These are phyloP conservation scores for Aspidiotus destructor DNA, from an alignment of 2,888 invertebrate species.

Conservation along the genomic window DNA sequence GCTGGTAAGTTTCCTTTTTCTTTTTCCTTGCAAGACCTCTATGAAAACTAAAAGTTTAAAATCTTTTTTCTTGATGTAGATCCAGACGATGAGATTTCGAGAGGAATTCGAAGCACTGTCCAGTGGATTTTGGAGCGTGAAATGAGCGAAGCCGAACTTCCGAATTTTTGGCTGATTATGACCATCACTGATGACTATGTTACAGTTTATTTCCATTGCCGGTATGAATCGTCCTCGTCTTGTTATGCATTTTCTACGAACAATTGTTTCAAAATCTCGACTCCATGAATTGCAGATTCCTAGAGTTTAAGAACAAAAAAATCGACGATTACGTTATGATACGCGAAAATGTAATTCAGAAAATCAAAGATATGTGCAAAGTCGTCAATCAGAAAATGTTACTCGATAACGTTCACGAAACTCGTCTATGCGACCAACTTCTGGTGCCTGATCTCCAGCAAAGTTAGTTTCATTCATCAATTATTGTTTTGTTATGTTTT, in stretches of 20 bases:
- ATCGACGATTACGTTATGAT: conserved; percentile 48
- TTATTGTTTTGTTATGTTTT: neutral
- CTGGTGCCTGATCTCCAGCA: conserved; percentile 52
- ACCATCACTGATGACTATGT: conserved; percentile 51
- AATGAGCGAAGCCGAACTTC: conserved; percentile 42
- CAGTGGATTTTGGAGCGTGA: conserved; percentile 29
- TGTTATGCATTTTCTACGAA: neutral
- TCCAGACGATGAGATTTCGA: conserved; percentile 18
- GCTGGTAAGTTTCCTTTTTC: neutral
- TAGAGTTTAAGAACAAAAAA: conserved; percentile 47
- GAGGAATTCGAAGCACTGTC: conserved; percentile 22
- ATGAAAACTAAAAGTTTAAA: too few relatives aligned
- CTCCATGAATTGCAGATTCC: conserved; percentile 43
- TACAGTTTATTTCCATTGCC: conserved; percentile 58
- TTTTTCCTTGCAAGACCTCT: too few relatives aligned
- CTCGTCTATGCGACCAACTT: conserved; percentile 54
- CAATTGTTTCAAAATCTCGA: too few relatives aligned
- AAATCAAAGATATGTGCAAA: conserved; percentile 52
- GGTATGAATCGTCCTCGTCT: conserved; percentile 41
- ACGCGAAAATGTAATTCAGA: conserved; percentile 47
- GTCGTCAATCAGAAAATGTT: conserved; percentile 60
- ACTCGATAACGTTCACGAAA: conserved; percentile 57
- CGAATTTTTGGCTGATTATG: conserved; percentile 63
- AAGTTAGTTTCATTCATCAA: conserved; percentile 8
- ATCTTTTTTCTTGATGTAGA: conserved; percentile 1